Percentiles rank a stretch among this genome's conserved stretches.
Evolutionary conservation across 2,113 vertebrate genomes (phyloP).

Genomic region (Leucopsar rothschildi): DNA sequence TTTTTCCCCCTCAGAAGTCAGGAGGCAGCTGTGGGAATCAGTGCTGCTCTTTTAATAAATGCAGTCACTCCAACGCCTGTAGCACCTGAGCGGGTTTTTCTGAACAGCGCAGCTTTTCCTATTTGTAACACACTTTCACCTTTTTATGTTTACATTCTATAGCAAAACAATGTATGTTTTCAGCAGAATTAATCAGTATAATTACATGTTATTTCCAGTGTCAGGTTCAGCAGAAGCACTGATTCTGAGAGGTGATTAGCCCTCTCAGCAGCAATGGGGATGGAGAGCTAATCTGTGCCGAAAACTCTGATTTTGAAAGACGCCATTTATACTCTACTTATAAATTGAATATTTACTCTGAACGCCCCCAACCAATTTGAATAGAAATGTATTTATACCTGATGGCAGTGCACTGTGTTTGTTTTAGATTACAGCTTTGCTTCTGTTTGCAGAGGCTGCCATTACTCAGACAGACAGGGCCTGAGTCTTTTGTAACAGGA

Average conservation of each 20-base stretch:
- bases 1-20: neutral
- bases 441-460: neutral
- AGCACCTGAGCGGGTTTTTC: neutral
- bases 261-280: neutral
- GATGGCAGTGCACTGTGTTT: neutral
- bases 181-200: constrained; percentile 54
- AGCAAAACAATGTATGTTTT: constrained; percentile 52
- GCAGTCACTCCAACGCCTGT: neutral
- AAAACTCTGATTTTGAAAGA: constrained; percentile 1
- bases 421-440: neutral
- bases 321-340: neutral
- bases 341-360: neutral
- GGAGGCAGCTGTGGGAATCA: neutral
- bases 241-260: constrained; percentile 35
- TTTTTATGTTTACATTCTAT: constrained; percentile 50
- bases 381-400: neutral
- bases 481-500: neutral
- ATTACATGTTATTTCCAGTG: constrained; percentile 45
- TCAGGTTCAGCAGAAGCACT: constrained; percentile 5
- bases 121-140: neutral
- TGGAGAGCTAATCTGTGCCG: constrained; percentile 7
- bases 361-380: neutral
- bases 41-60: neutral
- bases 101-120: neutral
- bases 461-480: fast-evolving